Base-by-base conservation (phyloP, 2,888 invertebrate species). In the Hydropsyche betteni region DNA sequence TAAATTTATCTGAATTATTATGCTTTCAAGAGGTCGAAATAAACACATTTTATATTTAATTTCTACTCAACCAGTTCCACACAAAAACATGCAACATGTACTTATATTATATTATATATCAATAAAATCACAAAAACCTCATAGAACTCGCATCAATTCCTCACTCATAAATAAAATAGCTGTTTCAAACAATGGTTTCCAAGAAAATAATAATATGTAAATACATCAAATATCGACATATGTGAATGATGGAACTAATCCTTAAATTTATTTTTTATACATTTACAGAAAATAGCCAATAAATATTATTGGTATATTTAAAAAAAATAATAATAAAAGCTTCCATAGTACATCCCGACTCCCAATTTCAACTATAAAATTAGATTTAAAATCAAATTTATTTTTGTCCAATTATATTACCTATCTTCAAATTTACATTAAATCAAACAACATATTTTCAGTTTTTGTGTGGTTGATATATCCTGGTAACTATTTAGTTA, bases 401-500 rank as follows among this genome's bases (percentile, higher is more conserved):
- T 24, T 24, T 24, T 24, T 24, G 24, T 24, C 24, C 24, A 24
- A 24, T 24, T 24, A 24, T 24, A 24, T 24, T 24, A 24, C 24
- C 24, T 24, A 24, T 24, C 2, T 24, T 24, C 24, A 24, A 24
- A 24, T 24, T 24, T 24, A 24, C 24, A 24, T 24, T 24, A 24
- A 24, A 24, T 24, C 24, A 24, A 8, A 58, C 14, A 24, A 24
- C 58, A 58, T 24, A 58, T 24, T 16, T 8, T 24, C 24, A 4
- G 24, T 58, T 58, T 14, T 24, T 58, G 58, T 24, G 24, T 58
- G 58, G 24, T 58, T 5, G 14, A 8, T 58, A 16, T 58, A 58
- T 24, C 58, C 58, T 58, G 58, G 58, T 58, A 58, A 58, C 58
- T 58, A 58, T 16, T 24, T 58, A 58, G 24, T 16, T 58, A 58